Conservation (phyloP, 35 echinoderm and acorn worm species). For the Apostichopus japonicus region DNA sequence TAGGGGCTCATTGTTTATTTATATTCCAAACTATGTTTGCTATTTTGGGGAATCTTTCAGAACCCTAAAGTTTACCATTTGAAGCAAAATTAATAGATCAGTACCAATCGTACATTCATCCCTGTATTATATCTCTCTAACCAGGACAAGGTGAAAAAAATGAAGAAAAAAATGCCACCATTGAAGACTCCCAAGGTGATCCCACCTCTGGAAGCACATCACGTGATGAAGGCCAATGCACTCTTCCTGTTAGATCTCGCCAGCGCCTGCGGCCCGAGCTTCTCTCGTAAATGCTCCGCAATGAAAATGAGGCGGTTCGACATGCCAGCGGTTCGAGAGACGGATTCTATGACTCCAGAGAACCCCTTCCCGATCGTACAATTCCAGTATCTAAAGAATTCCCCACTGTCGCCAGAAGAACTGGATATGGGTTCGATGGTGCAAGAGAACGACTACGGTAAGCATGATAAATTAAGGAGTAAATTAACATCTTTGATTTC, state of each 20-base stretch:
- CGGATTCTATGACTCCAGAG: constrained; percentile 52
- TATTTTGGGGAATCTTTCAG: too few species aligned
- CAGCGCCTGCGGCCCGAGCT: constrained; percentile 76
- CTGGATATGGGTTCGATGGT: constrained; percentile 32
- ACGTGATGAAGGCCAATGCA: constrained; percentile 98
- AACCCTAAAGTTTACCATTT: too few species aligned
- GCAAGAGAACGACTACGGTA: constrained; percentile 39
- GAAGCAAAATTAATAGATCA: too few species aligned
- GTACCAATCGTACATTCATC: too few species aligned
- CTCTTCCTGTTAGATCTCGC: constrained; percentile 96
- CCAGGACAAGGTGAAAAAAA: constrained; percentile 89
- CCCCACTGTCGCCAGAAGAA: constrained; percentile 42
- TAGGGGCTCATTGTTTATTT: too few species aligned
- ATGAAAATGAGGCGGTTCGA: constrained; percentile 82
- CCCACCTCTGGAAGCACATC: constrained; percentile 89
- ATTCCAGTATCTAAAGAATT: constrained; percentile 85
- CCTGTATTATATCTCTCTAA: not conserved
- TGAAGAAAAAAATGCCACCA: constrained; percentile 77
- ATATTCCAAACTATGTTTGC: too few species aligned
- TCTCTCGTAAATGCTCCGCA: constrained; percentile 52
- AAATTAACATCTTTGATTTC: too few species aligned
- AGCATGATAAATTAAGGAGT: not conserved
- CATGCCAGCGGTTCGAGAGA: constrained; percentile 83
- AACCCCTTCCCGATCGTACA: constrained; percentile 74
- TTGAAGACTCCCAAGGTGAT: constrained; percentile 84